phyloP scores from a whole-genome alignment of 1,140 invertebrate genomes.

The Drosophila kurseongensis region DNA sequence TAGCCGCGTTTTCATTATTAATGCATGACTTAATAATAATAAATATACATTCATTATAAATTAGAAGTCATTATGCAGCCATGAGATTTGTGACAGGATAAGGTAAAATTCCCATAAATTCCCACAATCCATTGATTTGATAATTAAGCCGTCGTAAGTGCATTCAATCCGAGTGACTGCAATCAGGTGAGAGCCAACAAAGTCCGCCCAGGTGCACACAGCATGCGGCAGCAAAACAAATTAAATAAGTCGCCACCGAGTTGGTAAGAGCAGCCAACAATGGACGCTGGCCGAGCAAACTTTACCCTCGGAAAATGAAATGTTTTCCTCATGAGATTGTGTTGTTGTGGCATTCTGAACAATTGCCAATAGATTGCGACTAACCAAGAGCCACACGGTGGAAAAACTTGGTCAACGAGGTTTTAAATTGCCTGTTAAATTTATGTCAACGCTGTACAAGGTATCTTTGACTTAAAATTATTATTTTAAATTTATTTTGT shows the following conservation, averaged over 20 bases:
- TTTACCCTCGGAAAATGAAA: slow-evolving; percentile 27
- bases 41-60: slow-evolving; percentile 33
- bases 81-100: slow-evolving; percentile 24
- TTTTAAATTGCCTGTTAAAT: background rate
- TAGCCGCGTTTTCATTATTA: slow-evolving; percentile 30
- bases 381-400: background rate
- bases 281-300: slow-evolving; percentile 31
- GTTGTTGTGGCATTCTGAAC: slow-evolving; percentile 33
- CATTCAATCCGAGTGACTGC: slow-evolving; percentile 23
- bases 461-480: background rate
- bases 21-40: slow-evolving; percentile 23
- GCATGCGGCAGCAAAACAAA: slow-evolving; percentile 39
- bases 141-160: slow-evolving; percentile 38
- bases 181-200: slow-evolving; percentile 26
- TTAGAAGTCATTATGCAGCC: slow-evolving; percentile 30
- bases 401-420: background rate
- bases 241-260: slow-evolving; percentile 45
- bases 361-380: slow-evolving; percentile 47
- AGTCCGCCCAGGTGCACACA: slow-evolving; percentile 25
- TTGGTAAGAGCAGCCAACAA: slow-evolving; percentile 15
- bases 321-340: slow-evolving; percentile 38
- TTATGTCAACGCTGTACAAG: no score
- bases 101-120: slow-evolving; percentile 20
- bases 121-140: slow-evolving; percentile 23
- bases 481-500: background rate